Evolutionary conservation across 2,888 invertebrate species (phyloP), one percentile per base, ranked within the genome.

Genomic region (Mesorhabditis spiculigera): DNA sequence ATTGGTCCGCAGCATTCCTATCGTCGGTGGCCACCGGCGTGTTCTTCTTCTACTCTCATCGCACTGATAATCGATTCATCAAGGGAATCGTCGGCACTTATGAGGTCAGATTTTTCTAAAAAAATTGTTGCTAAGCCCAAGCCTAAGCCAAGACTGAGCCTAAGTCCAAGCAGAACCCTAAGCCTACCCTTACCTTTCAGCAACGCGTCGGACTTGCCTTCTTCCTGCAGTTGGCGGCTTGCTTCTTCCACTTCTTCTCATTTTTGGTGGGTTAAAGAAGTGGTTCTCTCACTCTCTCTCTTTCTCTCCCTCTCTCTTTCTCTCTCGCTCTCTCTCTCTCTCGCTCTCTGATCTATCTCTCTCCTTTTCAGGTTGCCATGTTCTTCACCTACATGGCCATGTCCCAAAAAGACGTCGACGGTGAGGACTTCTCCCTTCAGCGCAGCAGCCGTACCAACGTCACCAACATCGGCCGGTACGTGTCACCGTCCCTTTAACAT

Each of bases 61-160:
- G 84, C 16, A 84, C 84, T 5, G 84, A 84, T 68, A 84, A 84
- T 67, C 75, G 84, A 61, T 84, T 84, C 74, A 84, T 84, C 78
- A 84, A 84, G 70, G 84, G 84, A 73, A 85, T 84, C 70, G 84
- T 84, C 8, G 84, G 83, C 69, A 84, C 84, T 3, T 84, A 84
- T 75, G 84, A 84, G 75, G 82, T 82, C 43, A 43, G 65, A n/a
- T 63, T 8, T n/a, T 58, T n/a, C 13, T n/a, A 1, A 3, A 41
- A 16, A 28, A 28, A 28, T 28, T 28, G 28, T 28, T 1, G 50
- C 8, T 8, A 50, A 13, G 50, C 8, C 10, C 8, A 13, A 3
- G 3, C 8, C 10, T 10, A 13, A 50, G 13, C 8, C 10, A 28
- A 28, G 28, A 28, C 28, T 28, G 3, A 28, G 28, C 28, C 28